Base-by-base conservation (phyloP, 2,113 vertebrate species). In the Epinephelus moara region DNA sequence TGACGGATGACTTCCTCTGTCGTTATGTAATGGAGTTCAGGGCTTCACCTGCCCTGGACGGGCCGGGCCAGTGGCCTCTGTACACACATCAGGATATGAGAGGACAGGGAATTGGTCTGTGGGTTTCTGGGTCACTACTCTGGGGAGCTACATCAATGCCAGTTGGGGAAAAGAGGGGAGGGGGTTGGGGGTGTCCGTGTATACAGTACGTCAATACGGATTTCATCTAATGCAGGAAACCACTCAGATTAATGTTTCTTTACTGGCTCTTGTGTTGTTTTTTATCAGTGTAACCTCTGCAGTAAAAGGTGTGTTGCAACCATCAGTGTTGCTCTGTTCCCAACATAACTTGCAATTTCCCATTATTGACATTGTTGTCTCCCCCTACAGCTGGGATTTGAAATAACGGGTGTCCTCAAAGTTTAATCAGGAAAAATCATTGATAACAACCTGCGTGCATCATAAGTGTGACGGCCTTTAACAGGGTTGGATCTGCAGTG, bases 1-100 rank as follows among this genome's bases (percentile, higher is more conserved):
- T 93, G 93, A 94, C 64, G 74, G 80, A 93, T 88, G 91, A 90
- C 89, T 93, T 94, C 91, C 92, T 91, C 84, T 72, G 85, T 81
- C 37, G 19, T 94, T 90, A 91, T 85, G 90, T 90, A 91, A 93
- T 83, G 78, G 77, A 84, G 88, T 85, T 78, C 78, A 80, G 85
- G 84, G 82, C 83, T 89, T 92, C 85, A 87, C 91, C 88, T 89
- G 87, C 71, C 79, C 75, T 75, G 66, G 68, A 61, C 37, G 4
- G 62, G 73, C 68, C 30, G 4, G 70, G 64, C 66, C 78, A 62
- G 59, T 57, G 88, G 87, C 87, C 88, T 83, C 84, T 76, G 78
- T 55, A 70, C 69, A 80, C 81, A 75, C 80, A 70, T 33, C 60
- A 85, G 85, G 78, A 88, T 78, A 89, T 33, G 85, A 88, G 84